phyloP scores from a whole-genome alignment of 1,140 invertebrate genomes.

The Alviniconcha marisindica region DNA sequence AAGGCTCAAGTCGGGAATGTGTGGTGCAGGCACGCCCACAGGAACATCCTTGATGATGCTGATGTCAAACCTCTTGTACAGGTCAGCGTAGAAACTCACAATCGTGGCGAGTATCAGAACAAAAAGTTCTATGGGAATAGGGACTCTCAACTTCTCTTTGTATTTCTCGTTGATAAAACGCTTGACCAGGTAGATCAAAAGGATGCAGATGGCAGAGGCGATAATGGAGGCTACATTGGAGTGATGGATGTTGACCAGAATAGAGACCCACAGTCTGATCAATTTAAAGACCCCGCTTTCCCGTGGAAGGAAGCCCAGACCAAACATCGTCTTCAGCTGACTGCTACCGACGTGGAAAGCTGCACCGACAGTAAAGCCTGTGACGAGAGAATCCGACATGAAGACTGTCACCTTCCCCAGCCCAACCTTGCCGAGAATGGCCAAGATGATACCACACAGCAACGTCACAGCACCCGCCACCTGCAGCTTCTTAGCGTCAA shows the following conservation, averaged over 20 bases:
- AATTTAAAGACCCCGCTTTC: conserved; percentile 27
- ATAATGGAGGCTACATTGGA: conserved; percentile 67
- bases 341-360: conserved; percentile 76
- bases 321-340: conserved; percentile 75
- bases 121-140: conserved; percentile 75
- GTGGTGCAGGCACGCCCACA: conserved; percentile 51
- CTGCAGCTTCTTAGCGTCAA: conserved; percentile 29
- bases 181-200: conserved; percentile 72
- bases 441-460: conserved; percentile 53
- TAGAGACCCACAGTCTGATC: conserved; percentile 56
- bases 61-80: conserved; percentile 24
- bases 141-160: conserved; percentile 68
- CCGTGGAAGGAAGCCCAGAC: conserved; percentile 53
- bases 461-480: conserved; percentile 43
- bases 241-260: conserved; percentile 63
- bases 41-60: conserved; percentile 30
- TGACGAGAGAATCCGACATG: conserved; percentile 76
- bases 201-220: conserved; percentile 66
- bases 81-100: neutral
- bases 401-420: conserved; percentile 75
- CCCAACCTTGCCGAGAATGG: conserved; percentile 71
- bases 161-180: conserved; percentile 70
- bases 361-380: conserved; percentile 76
- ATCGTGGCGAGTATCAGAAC: conserved; percentile 47
- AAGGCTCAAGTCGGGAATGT: conserved; percentile 53